Evolutionary conservation across 2,888 invertebrate genomes (phyloP), one percentile per base, ranked within the genome.

Genomic region (Corbicula japonica): DNA sequence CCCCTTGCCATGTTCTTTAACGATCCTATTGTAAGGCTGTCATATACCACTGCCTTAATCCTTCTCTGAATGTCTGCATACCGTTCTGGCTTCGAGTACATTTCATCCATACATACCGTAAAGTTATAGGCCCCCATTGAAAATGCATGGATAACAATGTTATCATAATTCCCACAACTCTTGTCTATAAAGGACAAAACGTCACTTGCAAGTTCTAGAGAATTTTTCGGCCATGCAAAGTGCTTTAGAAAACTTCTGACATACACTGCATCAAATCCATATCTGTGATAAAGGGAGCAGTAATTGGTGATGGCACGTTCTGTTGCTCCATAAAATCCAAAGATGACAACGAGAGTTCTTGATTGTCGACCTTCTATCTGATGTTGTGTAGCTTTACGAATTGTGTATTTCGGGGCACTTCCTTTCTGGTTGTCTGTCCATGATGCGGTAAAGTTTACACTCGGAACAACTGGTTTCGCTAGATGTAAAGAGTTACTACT

Each of bases 121-220:
- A 87, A 87, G 32, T 88, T 87, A 76, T 87, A 91, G 3, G 88
- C 85, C 6, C 90, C 91, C 48, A 90, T 87, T 3, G 90, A 91
- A 48, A 87, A 86, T 2, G 85, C 87, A 63, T 91, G 91, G 10
- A 87, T 71, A 0, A 91, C 21, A 38, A 84, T 75, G 56, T 80
- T 52, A 2, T 80, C 60, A 56, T 87, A 87, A 0, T 60, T 28
- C 10, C 69, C 26, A 52, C 69, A 44, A 12, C 65, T 71, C 8
- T 46, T 26, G 10, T 71, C 46, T 18, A 88, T 62, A 54, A 83
- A 83, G 1, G 78, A 58, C 30, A 88, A 30, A 0, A 87, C 52
- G 30, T 83, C 75, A 6, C 66, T 61, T 0, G 88, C 87, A 10
- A 90, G 78, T 12, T 46, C 71, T 10, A 79, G 26, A 1, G 86